These are phyloP conservation scores for Theristicus caerulescens DNA, from an alignment of 2,113 vertebrate genomes.

Conservation along the genomic window DNA sequence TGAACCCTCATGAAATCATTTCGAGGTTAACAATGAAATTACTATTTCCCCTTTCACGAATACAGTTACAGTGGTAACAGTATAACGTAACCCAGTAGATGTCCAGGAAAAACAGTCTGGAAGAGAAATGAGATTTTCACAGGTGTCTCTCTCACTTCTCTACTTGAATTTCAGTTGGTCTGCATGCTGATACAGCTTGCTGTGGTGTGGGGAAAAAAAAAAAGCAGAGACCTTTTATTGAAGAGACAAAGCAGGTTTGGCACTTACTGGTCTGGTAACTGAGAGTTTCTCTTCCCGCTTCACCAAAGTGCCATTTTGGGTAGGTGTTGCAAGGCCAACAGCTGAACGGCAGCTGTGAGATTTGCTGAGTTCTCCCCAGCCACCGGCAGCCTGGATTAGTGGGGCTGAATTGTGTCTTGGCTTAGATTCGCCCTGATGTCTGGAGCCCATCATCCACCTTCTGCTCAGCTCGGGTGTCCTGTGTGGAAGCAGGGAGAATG, in stretches of 20 bases:
- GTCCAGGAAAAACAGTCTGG: neutral
- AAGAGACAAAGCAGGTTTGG: neutral
- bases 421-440: neutral
- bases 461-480: neutral
- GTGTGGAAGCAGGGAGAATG: neutral
- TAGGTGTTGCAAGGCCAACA: neutral
- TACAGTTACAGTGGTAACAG: neutral
- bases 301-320: neutral
- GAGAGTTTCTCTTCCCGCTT: neutral
- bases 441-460: neutral
- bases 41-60: neutral
- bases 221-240: neutral
- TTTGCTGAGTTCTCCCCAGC: neutral
- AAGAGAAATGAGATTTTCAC: neutral
- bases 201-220: neutral
- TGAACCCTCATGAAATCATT: slow-evolving; percentile 26
- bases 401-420: neutral
- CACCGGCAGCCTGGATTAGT: neutral
- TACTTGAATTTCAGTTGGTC: neutral
- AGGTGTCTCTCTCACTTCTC: neutral
- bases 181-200: neutral
- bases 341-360: neutral
- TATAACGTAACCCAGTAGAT: neutral
- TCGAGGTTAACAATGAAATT: slow-evolving; percentile 29
- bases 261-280: neutral